Conservation (phyloP, 2,113 vertebrate genomes). For the Alethe diademata region DNA sequence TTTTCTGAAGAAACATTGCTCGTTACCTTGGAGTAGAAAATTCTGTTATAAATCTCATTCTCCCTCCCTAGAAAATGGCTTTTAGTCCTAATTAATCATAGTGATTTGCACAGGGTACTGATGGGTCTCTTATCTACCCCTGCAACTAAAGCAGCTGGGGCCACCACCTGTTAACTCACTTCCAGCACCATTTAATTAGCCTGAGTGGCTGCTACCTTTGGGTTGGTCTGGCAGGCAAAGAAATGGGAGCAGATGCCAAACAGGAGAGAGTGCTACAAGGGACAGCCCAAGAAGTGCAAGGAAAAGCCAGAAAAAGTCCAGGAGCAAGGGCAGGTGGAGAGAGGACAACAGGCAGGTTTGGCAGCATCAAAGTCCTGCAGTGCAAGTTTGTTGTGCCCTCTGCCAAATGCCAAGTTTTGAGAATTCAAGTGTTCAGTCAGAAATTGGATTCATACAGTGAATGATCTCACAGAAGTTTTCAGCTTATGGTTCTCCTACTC, state of each 20-base stretch:
- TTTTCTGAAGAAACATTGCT: neutral
- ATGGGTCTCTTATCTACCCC: constrained; percentile 40
- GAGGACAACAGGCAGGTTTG: neutral
- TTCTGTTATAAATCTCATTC: neutral
- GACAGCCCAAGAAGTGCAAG: neutral
- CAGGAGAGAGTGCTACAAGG: neutral
- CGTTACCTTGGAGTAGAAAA: neutral
- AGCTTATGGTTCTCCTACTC: neutral
- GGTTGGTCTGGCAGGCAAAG: constrained; percentile 21
- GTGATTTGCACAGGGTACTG: neutral
- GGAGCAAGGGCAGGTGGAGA: neutral
- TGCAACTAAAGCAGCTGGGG: constrained; percentile 72
- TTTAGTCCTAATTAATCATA: constrained; percentile 71
- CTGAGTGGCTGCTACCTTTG: constrained; percentile 21
- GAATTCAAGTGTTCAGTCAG: neutral
- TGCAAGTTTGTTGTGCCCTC: neutral
- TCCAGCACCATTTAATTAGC: constrained; percentile 75
- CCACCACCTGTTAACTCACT: constrained; percentile 82
- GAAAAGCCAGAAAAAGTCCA: constrained; percentile 1
- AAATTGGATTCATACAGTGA: neutral
- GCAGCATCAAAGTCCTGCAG: neutral
- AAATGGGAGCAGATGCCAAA: constrained; percentile 33
- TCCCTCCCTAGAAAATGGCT: constrained; percentile 60
- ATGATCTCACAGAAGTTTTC: neutral
- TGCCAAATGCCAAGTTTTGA: neutral